Evolutionary conservation across 2,797 vertebrate genomes (phyloP), one percentile per base, ranked within the genome.

Genomic region (Heteromormyrus szaboi): DNA sequence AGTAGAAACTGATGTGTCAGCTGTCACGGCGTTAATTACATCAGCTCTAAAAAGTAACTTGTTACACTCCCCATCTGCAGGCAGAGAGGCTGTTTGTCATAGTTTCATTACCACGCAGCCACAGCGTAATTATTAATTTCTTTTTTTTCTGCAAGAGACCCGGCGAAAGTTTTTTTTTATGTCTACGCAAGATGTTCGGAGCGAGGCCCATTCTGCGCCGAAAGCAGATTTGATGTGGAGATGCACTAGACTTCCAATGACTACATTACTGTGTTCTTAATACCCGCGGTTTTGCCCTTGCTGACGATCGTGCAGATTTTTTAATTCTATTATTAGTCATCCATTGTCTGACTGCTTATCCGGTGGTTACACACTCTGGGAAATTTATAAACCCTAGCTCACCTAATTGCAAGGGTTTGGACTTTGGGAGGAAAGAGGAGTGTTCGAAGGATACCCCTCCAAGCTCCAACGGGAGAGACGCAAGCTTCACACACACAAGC

Each of bases 1-100:
- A 85, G 41, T 62, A 88, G 41, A 85, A 84, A 85, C 41, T 83
- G 44, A 79, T 85, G 79, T 88, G 54, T 65, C 54, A 65, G 88
- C 79, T 84, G 88, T 84, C 76, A 59, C 44, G 33, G 8, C 81
- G 50, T 54, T 88, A 88, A 56, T 88, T 41, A 76, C 68, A 54
- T 88, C 29, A 44, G 53, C 22, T 48, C 12, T 85, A 48, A 62
- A 87, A 88, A 88, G 54, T 56, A 37, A 88, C 11, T 56, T 51
- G 56, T 53, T 68, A 88, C 56, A 33, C 81, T 41, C 79, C 59
- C 88, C 37, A 46, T 25, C 41, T 83, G 41, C 37, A 46, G 8
- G 22, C 9, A 83, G 48, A 48, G 51, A 14, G 68, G 29, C 51
- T 46, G 25, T 83, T 46, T 62, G 25, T 53, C 81, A 88, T 46